A percentile compares a stretch with the other conserved stretches of the same genome.
phyloP scores from a whole-genome alignment of 1,140 invertebrate genomes.

The Heliconius himera region DNA sequence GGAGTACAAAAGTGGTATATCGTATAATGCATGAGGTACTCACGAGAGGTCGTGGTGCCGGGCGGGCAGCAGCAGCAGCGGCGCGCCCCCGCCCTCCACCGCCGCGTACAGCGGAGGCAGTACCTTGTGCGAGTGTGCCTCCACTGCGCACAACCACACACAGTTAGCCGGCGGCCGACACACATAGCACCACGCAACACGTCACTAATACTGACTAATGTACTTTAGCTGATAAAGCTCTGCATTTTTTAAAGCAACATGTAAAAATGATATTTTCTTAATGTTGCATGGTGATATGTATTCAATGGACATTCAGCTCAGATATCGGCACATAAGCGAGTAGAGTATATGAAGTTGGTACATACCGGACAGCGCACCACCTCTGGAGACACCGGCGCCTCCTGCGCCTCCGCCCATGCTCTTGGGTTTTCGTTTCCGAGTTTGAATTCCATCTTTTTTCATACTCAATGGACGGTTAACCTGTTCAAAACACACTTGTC shows the following conservation, averaged over 20 bases:
- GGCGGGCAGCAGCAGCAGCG: constrained; percentile 59
- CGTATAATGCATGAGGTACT: constrained; percentile 46
- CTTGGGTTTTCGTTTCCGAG: constrained; percentile 94
- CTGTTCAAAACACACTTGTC: constrained; percentile 64
- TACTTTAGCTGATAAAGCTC: background rate
- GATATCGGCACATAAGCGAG: background rate
- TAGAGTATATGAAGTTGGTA: constrained; percentile 21
- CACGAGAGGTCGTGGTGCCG: constrained; percentile 57
- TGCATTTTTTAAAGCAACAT: background rate
- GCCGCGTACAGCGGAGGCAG: constrained; percentile 76
- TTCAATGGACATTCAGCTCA: constrained; percentile 15
- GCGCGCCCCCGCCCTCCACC: constrained; percentile 59
- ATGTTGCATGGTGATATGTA: constrained; percentile 15
- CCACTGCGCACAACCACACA: constrained; percentile 66
- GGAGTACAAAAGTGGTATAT: constrained; percentile 1
- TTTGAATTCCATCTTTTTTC: constrained; percentile 98
- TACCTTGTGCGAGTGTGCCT: constrained; percentile 70
- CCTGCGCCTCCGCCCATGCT: constrained; percentile 72
- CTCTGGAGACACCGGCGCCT: constrained; percentile 57
- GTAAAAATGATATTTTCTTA: background rate
- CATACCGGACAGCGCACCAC: constrained; percentile 61
- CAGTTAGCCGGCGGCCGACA: constrained; percentile 20
- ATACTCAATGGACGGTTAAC: constrained; percentile 94
- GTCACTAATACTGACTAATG: background rate
- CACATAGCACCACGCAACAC: constrained; percentile 19